These are phyloP conservation scores for Forpus xanthops DNA, from an alignment of 2,797 vertebrate species.

Conservation along the genomic window DNA sequence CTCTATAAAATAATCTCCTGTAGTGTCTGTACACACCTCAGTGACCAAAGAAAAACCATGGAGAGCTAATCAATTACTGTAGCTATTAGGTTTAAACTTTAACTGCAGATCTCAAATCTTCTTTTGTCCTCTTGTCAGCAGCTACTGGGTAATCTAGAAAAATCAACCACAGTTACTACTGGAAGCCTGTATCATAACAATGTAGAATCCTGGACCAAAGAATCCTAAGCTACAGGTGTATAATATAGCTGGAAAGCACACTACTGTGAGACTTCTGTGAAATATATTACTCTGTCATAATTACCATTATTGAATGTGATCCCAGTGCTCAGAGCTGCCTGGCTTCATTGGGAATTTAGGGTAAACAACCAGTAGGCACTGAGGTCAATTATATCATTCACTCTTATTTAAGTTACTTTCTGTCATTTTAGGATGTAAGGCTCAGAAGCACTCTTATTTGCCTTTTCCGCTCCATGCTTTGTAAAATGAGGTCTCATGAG, in stretches of 20 bases:
- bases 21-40: conserved; percentile 38
- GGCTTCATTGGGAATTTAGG: background rate
- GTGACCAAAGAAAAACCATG: conserved; percentile 43
- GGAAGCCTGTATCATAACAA: background rate
- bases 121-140: conserved; percentile 32
- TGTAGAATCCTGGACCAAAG: conserved; percentile 3
- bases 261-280: background rate
- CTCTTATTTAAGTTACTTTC: conserved; percentile 30
- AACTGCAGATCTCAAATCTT: conserved; percentile 49
- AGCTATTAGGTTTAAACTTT: conserved; percentile 63
- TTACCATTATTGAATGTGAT: conserved; percentile 27
- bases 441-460: background rate
- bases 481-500: background rate
- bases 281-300: background rate
- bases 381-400: background rate
- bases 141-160: background rate
- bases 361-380: background rate
- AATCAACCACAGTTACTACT: background rate
- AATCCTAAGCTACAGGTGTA: background rate
- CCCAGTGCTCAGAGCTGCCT: background rate
- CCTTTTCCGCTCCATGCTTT: background rate
- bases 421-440: background rate
- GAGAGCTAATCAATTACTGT: conserved; percentile 63
- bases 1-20: conserved; percentile 59
- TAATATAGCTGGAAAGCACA: background rate